Conservation (phyloP, 2,888 invertebrate genomes). For the Metallyticus violacea region DNA sequence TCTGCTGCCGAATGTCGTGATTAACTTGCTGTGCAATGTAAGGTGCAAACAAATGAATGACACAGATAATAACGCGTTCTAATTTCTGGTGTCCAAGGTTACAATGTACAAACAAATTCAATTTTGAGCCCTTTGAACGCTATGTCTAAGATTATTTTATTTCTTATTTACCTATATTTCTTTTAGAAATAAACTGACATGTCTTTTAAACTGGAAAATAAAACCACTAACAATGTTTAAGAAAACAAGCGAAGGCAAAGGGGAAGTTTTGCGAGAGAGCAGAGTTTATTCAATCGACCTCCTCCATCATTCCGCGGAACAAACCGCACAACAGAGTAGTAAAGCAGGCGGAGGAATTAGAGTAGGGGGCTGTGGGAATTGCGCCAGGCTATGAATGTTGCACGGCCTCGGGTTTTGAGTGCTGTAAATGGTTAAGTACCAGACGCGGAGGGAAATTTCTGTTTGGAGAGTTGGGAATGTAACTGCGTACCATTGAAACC, state of each 20-base stretch:
- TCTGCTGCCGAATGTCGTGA: too few species aligned
- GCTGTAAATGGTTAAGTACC: not conserved
- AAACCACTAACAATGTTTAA: not conserved
- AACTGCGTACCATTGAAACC: not conserved
- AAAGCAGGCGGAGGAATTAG: not conserved
- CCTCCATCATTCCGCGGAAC: not conserved
- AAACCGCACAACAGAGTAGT: not conserved
- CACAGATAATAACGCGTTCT: too few species aligned
- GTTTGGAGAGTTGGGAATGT: not conserved
- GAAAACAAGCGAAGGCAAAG: not conserved
- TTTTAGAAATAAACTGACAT: too few species aligned
- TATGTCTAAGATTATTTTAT: too few species aligned
- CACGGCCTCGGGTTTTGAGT: not conserved
- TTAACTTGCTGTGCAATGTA: too few species aligned
- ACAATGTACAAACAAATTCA: too few species aligned
- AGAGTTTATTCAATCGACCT: not conserved
- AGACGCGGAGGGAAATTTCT: not conserved
- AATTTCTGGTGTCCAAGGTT: too few species aligned
- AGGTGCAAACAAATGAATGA: too few species aligned
- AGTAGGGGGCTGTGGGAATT: not conserved
- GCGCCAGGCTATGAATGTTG: not conserved
- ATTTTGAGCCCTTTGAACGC: too few species aligned
- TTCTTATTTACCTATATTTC: too few species aligned
- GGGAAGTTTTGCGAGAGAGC: too few species aligned
- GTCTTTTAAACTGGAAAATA: not conserved